Base-by-base conservation (phyloP, 2,888 invertebrate genomes). In the Arrhopalites spinosus region DNA sequence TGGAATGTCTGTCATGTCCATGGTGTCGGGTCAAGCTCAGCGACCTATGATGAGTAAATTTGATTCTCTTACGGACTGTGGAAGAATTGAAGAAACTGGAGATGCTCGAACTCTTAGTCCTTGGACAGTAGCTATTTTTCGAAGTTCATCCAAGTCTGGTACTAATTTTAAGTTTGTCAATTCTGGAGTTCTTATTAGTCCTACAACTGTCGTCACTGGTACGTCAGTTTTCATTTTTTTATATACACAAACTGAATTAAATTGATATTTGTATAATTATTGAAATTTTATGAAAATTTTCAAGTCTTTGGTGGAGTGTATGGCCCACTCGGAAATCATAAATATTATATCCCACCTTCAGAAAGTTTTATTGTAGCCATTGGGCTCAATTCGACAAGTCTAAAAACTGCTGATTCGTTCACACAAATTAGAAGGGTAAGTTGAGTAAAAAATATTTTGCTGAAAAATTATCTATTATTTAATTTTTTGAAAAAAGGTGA, bases 111-210 rank as follows among this genome's bases (percentile, higher is more conserved):
- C 69, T 2, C 30, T 30, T 17, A 53, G 23, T 23, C 69, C 69
- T 0, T 69, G 69, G 69, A 69, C 11, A 1, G 53, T 69, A 2
- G 69, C 69, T 13, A 69, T 69, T 29, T 69, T 69, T 30, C 23
- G 53, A 13, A 43, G 53, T 13, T 50, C 69, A 25, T 36, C 36
- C 36, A 64, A 64, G 20, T 8, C 27, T 1, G 25, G 25, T 25
- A 13, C 27, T 13, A 47, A 17, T 27, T 47, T 23, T 13, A 69
- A 69, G 15, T 69, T 53, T n/a, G 29, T 69, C 17, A 69, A 50
- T 69, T 50, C 50, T 0, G 69, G 69, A 27, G 69, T 69, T 17
- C 69, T 69, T 5, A 11, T 69, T 1, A 69, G 69, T 17, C n/a
- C 17, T 30, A 27, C 53, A 17, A 50, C 69, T n/a, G 69, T 27